Evolutionary conservation across 2,888 invertebrate genomes (phyloP), one percentile per base, ranked within the genome.

Genomic region (Biston betularia): DNA sequence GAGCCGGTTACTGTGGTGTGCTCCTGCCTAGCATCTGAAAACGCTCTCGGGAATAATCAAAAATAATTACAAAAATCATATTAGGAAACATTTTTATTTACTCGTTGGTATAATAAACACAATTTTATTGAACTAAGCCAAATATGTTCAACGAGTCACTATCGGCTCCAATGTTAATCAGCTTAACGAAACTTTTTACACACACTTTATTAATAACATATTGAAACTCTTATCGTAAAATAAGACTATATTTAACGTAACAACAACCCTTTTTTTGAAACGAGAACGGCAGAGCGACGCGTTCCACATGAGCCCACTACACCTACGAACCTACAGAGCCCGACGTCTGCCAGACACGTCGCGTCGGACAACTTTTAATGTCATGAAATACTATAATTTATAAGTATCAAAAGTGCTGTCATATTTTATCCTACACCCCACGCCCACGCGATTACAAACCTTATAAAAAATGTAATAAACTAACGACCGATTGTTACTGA

Each of bases 21-120:
- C 89, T 88, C 92, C 86, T 79, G 87, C 74, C 55, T 63, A 74
- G 74, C 75, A 87, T 87, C 90, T 89, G 92, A 89, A 91, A 90
- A 82, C 84, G 84, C 77, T 78, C 82, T 75, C 72, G 84, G 85
- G 88, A 81, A 14, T 44, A 33, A 82, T 88, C 90, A 92, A 92
- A 93, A 93, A 93, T 92, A 93, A 93, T 93, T 92, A 92, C 93
- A 93, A 93, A 93, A 93, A 93, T 90, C 93, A 90, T 92, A 89
- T 85, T 92, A 92, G 85, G 89, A 93, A 93, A 92, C 89, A 86
- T 88, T 89, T 92, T 93, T 93, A 92, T 93, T 93, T 91, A 90
- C 89, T 92, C 88, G 90, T 90, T 87, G 89, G 89, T 92, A 92
- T 90, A 89, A 85, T 88, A 92, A 91, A 93, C 91, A 92, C 92